Conservation (phyloP, 2,113 vertebrate genomes). For the Todiramphus chloris region DNA sequence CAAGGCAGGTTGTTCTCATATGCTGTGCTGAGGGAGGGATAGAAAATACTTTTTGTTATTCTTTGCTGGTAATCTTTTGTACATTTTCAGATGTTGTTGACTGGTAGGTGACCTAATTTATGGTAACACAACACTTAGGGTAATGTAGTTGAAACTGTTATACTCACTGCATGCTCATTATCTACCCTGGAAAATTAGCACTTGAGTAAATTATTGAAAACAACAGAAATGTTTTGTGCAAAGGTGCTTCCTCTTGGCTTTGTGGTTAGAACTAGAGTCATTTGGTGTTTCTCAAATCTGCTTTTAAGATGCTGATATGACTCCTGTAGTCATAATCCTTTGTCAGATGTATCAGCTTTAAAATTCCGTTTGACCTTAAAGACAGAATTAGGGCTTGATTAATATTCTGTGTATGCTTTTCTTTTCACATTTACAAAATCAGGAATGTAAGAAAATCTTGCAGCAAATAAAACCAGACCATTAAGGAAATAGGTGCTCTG, state of each 20-base stretch:
- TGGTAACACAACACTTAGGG: neutral
- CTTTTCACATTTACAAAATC: slow-evolving; percentile 48
- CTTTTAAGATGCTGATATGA: neutral
- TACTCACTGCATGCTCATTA: neutral
- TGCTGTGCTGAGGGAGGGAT: neutral
- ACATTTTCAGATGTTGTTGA: neutral
- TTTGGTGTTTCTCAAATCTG: neutral
- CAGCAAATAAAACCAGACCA: slow-evolving; percentile 39
- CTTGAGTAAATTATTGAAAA: neutral
- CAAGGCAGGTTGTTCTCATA: neutral
- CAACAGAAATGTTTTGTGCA: neutral
- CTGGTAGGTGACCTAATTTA: neutral
- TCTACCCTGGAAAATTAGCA: neutral
- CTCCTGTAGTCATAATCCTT: slow-evolving; percentile 8
- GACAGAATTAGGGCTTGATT: slow-evolving; percentile 54
- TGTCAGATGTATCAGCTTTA: slow-evolving; percentile 1
- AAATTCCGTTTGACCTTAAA: slow-evolving; percentile 7
- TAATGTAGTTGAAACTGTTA: neutral
- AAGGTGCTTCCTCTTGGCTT: neutral
- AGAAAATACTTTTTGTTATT: neutral
- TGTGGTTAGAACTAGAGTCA: neutral
- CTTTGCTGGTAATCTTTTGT: neutral
- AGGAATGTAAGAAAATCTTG: neutral
- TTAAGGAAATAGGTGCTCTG: slow-evolving; percentile 32
- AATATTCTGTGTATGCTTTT: slow-evolving; percentile 45